Conservation (phyloP, 2,888 invertebrate genomes). For the Dynastes tityus region DNA sequence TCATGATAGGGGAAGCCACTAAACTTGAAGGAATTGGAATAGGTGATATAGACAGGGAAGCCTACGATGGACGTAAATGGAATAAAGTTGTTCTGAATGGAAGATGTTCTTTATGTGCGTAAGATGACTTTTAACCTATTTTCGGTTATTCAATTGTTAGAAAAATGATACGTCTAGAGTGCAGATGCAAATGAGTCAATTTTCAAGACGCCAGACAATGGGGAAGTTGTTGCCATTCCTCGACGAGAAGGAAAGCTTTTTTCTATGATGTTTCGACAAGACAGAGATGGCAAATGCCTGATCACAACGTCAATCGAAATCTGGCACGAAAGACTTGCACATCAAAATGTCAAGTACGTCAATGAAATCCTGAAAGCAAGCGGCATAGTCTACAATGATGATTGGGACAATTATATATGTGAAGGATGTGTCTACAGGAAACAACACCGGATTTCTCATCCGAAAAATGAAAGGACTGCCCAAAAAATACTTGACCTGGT, state of each 20-base stretch:
- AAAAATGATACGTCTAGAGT: constrained; percentile 43
- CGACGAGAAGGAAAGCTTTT: constrained; percentile 1
- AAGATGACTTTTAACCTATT: constrained; percentile 52
- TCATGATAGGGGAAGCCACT: constrained; percentile 50
- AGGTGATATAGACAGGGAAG: constrained; percentile 47
- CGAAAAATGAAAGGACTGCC: background rate
- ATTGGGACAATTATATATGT: too few species aligned
- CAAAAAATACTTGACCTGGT: constrained; percentile 29
- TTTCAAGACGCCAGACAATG: background rate
- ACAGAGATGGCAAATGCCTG: background rate
- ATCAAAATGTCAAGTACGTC: constrained; percentile 39
- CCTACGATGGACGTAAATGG: constrained; percentile 50
- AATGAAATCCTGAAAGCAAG: constrained; percentile 29
- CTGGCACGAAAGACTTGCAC: constrained; percentile 45
- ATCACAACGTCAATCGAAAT: constrained; percentile 9
- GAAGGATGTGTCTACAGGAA: too few species aligned
- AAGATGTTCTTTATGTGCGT: constrained; percentile 51
- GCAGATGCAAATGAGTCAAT: background rate
- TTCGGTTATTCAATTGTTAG: constrained; percentile 48
- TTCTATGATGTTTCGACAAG: constrained; percentile 30
- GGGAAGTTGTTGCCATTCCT: constrained; percentile 6
- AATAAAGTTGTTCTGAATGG: constrained; percentile 46
- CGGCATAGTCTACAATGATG: background rate
- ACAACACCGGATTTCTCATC: too few species aligned
- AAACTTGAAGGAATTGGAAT: constrained; percentile 48